Conservation (phyloP, 2,113 vertebrate genomes). For the Nipponia nippon region DNA sequence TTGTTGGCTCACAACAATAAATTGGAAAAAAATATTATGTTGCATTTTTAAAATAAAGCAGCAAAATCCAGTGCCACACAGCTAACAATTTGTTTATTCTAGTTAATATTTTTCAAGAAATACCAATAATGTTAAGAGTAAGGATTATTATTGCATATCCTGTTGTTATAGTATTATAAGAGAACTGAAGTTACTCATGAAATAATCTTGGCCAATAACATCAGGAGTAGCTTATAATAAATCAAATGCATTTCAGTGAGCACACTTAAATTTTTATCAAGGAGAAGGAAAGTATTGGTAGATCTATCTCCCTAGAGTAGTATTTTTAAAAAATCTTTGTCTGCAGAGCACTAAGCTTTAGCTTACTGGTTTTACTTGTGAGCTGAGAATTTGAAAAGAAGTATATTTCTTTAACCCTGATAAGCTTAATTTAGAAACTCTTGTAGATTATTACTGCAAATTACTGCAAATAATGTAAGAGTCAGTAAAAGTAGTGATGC, state of each 20-base stretch:
- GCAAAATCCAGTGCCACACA: neutral
- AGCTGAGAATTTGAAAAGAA: neutral
- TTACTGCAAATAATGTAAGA: neutral
- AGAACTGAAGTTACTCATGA: neutral
- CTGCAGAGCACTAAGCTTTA: neutral
- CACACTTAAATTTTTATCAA: neutral
- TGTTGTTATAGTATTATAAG: neutral
- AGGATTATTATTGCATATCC: neutral
- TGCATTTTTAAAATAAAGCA: neutral
- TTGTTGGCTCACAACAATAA: neutral
- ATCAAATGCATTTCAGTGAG: neutral
- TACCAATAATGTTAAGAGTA: neutral
- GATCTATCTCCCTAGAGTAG: neutral
- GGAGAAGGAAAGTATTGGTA: neutral
- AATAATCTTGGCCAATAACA: neutral
- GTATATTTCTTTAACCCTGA: neutral
- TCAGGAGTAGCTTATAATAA: neutral
- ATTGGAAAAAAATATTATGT: neutral
- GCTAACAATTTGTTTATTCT: neutral
- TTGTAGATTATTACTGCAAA: neutral
- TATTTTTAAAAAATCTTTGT: neutral
- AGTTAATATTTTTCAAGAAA: neutral
- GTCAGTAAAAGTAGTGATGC: neutral
- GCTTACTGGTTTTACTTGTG: neutral
- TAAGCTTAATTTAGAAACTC: neutral